Conservation (phyloP, 2,888 invertebrate genomes). For the Sipunculus nudus region DNA sequence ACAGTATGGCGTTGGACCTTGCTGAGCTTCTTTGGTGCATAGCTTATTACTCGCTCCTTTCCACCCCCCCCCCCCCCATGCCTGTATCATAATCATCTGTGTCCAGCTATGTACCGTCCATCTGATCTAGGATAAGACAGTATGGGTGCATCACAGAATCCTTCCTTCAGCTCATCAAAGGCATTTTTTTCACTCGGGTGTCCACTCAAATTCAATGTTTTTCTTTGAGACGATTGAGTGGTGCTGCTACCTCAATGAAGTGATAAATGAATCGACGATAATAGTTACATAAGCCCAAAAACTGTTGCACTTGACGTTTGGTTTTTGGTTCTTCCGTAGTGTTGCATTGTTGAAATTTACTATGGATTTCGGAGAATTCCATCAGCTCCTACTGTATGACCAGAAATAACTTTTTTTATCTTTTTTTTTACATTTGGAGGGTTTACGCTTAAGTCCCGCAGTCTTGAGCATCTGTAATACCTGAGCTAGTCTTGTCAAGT, state of each 20-base stretch:
- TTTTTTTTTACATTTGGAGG: slow-evolving; percentile 15
- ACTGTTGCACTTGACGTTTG: background rate
- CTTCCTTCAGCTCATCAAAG: background rate
- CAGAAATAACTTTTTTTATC: slow-evolving; percentile 8
- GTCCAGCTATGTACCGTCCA: background rate
- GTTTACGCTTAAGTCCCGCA: slow-evolving; percentile 16
- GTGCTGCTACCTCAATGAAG: background rate
- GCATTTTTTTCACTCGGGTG: background rate
- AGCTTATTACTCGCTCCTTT: background rate
- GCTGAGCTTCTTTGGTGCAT: background rate
- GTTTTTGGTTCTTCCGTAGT: slow-evolving; percentile 6
- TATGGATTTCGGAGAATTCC: slow-evolving; percentile 12
- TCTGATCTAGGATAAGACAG: background rate
- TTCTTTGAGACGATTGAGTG: background rate
- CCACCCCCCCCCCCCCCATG: slow-evolving; percentile 8
- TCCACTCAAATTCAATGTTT: background rate
- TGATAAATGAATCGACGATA: background rate
- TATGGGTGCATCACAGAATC: slow-evolving; percentile 20
- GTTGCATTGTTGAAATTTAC: background rate
- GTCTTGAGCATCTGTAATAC: slow-evolving; percentile 6
- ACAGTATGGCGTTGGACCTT: background rate
- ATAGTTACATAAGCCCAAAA: slow-evolving; percentile 7
- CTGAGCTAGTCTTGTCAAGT: background rate
- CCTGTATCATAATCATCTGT: background rate
- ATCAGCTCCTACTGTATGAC: slow-evolving; percentile 5